phyloP scores from a whole-genome alignment of 1,140 invertebrate species.

The Drosophila triauraria region DNA sequence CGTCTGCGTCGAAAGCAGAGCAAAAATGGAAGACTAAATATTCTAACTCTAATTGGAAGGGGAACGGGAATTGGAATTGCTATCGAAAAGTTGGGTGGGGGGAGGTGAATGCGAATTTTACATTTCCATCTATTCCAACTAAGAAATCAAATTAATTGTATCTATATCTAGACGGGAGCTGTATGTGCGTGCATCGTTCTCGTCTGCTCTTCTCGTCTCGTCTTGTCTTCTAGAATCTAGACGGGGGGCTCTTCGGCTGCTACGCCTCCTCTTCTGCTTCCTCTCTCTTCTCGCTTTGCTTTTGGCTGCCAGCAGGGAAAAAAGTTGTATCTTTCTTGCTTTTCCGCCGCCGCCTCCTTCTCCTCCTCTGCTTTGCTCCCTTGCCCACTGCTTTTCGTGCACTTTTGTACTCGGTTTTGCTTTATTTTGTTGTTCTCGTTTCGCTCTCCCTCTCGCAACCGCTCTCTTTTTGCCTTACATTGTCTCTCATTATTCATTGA shows the following conservation, averaged over 20 bases:
- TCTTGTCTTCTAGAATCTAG: slow-evolving; percentile 72
- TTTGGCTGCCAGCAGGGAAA: slow-evolving; percentile 65
- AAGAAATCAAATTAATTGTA: slow-evolving; percentile 79
- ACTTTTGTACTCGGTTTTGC: slow-evolving; percentile 75
- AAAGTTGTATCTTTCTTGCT: slow-evolving; percentile 74
- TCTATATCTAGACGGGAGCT: slow-evolving; percentile 58
- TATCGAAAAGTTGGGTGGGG: background rate
- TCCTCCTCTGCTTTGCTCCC: slow-evolving; percentile 50
- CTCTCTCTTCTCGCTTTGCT: slow-evolving; percentile 51
- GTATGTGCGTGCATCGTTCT: slow-evolving; percentile 62
- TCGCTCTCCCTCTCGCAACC: slow-evolving; percentile 43
- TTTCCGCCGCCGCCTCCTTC: slow-evolving; percentile 30
- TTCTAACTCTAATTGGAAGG: slow-evolving; percentile 55
- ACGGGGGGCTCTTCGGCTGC: slow-evolving; percentile 47
- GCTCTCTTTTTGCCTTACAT: slow-evolving; percentile 62
- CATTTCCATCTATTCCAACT: slow-evolving; percentile 51
- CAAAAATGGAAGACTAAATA: slow-evolving; percentile 45
- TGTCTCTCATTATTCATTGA: slow-evolving; percentile 82
- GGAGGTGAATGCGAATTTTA: slow-evolving; percentile 37
- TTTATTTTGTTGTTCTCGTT: slow-evolving; percentile 76
- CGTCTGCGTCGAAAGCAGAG: slow-evolving; percentile 54
- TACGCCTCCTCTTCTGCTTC: slow-evolving; percentile 20
- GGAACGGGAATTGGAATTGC: slow-evolving; percentile 8
- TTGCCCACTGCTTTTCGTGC: slow-evolving; percentile 66
- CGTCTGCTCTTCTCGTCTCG: slow-evolving; percentile 49